Evolutionary conservation across 2,797 vertebrate species (phyloP).

Genomic region (Toxotes lorentzi): DNA sequence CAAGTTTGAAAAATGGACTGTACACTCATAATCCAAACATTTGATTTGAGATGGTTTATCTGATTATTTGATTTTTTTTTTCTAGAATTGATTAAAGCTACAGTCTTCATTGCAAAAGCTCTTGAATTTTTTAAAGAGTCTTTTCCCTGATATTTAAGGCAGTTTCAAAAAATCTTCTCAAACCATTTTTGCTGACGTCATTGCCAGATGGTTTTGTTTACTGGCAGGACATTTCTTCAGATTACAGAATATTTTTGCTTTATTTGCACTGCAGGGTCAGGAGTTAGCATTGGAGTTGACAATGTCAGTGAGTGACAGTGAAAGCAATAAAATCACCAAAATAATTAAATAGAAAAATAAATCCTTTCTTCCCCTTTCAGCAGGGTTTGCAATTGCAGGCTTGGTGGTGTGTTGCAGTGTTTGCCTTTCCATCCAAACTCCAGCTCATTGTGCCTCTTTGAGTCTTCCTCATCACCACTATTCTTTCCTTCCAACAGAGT

Average conservation of each 20-base stretch:
- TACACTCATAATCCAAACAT: too few relatives aligned
- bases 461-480: background rate
- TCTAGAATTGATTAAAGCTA: too few relatives aligned
- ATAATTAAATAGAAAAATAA: background rate
- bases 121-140: background rate
- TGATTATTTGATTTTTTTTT: too few relatives aligned
- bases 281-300: background rate
- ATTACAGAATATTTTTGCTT: background rate
- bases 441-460: slow-evolving; percentile 17
- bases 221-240: background rate
- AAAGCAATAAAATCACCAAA: slow-evolving; percentile 1
- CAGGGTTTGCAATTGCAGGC: background rate
- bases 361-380: too few relatives aligned
- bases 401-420: slow-evolving; percentile 12
- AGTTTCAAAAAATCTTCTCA: background rate
- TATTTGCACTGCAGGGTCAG: background rate
- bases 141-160: background rate
- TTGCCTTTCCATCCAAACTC: slow-evolving; percentile 11
- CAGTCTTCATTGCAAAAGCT: background rate
- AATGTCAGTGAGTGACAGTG: background rate
- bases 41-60: too few relatives aligned
- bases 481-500: slow-evolving; percentile 42
- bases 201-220: background rate
- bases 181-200: background rate
- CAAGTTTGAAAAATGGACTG: too few relatives aligned